phyloP scores from a whole-genome alignment of 2,113 vertebrate genomes.

The Sceloporus undulatus region DNA sequence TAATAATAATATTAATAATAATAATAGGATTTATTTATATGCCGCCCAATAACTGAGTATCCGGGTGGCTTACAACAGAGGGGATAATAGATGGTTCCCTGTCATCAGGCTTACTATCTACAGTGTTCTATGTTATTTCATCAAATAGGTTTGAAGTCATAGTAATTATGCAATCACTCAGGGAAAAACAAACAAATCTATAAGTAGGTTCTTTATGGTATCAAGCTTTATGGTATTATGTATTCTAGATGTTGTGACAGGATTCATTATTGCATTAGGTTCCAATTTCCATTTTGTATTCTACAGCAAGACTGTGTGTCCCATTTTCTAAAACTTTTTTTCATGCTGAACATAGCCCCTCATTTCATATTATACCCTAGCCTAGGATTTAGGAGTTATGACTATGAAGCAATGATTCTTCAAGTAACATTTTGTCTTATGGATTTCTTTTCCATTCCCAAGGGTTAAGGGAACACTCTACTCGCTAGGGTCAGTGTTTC shows the following conservation, averaged over 20 bases:
- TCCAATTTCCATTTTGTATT: slow-evolving; percentile 65
- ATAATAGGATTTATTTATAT: too few relatives aligned
- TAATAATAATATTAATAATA: too few relatives aligned
- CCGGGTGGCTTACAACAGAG: too few relatives aligned
- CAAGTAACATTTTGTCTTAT: too few relatives aligned
- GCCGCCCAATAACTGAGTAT: too few relatives aligned
- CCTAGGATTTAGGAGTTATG: slow-evolving; percentile 55
- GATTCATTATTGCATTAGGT: slow-evolving; percentile 74
- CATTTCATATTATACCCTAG: slow-evolving; percentile 33
- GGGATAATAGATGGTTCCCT: too few relatives aligned
- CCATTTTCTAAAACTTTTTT: slow-evolving; percentile 2
- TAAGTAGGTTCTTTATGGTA: slow-evolving; percentile 11
- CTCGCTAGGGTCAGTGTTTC: slow-evolving; percentile 25
- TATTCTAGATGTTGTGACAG: background rate
- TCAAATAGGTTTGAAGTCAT: slow-evolving; percentile 19
- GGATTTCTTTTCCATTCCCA: slow-evolving; percentile 41
- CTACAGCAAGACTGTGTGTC: slow-evolving; percentile 56
- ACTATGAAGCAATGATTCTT: background rate
- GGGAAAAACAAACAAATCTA: background rate
- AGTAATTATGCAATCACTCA: slow-evolving; percentile 23
- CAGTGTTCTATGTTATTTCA: slow-evolving; percentile 4
- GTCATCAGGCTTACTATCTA: background rate
- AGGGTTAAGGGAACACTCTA: slow-evolving; percentile 51
- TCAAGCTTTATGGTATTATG: slow-evolving; percentile 33
- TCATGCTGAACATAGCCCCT: slow-evolving; percentile 2